Base-by-base conservation (phyloP, 2,888 invertebrate species). In the Kuschelorhynchus macadamiae region DNA sequence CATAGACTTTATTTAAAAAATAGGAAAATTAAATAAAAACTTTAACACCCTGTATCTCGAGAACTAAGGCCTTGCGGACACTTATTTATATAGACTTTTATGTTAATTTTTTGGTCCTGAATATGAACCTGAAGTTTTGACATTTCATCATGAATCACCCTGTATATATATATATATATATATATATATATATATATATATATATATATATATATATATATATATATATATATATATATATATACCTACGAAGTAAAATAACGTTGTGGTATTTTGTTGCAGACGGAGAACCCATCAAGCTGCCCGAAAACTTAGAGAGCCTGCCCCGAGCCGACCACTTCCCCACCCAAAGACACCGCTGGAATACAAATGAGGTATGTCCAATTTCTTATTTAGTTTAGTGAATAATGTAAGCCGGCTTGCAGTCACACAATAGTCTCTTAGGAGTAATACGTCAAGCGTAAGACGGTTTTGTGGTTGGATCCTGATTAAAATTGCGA, bases 281-380 rank as follows among this genome's bases (percentile, higher is more conserved):
- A 94, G 94, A 94, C 89, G 94, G 94, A 81, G 94, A 95, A 85
- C 94, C 94, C 79, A 95, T 95, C 87, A 95, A 95, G 85, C 87
- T 96, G 81, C 96, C 96, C 70, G 96, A 96, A 84, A 96, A 96
- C 88, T 88, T 97, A 88, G 96, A 97, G 87, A 95, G 95, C 83
- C 89, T 97, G 82, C 95, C 95, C 77, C 91, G 94, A 80, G 95
- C 96, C 72, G 95, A 96, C 85, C 95, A 95, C 85, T 96, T 97
- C 86, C 95, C 97, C 74, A 92, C 92, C 77, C 96, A 96, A 85
- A 88, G 97, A 82, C 97, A 97, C 86, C 92, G 97, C 78, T 98
- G 98, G 98, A 97, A 97, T 92, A 97, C 97, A 83, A 97, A 97
- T 89, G 97, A 98, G 94, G 97, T 97, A 83, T 87, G 88, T 76